phyloP scores from a whole-genome alignment of 2,888 invertebrate genomes.

The Morpho achilles region DNA sequence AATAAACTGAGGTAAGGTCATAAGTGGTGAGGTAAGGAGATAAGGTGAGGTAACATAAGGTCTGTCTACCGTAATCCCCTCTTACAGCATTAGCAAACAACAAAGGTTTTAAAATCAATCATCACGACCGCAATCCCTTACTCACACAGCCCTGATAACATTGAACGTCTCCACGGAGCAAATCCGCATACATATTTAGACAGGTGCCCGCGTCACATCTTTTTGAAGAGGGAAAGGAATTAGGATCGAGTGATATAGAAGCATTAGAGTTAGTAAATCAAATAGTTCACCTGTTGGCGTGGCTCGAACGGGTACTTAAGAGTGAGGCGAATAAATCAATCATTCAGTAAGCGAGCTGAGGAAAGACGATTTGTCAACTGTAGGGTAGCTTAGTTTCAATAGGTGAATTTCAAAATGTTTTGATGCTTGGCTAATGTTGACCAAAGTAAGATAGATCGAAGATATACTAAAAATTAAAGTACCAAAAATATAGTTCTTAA shows the following conservation, averaged over 20 bases:
- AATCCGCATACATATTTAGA: constrained; percentile 35
- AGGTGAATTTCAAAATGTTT: constrained; percentile 5
- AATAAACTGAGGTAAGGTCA: too few relatives aligned
- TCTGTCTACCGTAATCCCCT: constrained; percentile 5
- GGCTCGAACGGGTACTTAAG: constrained; percentile 37
- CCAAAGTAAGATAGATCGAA: not conserved
- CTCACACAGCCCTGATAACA: constrained; percentile 30
- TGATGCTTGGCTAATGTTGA: not conserved
- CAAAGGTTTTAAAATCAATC: constrained; percentile 50
- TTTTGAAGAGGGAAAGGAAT: constrained; percentile 67
- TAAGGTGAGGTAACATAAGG: too few relatives aligned
- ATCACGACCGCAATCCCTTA: constrained; percentile 44
- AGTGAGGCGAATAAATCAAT: constrained; percentile 64
- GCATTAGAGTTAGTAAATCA: constrained; percentile 73
- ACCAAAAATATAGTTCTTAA: too few relatives aligned
- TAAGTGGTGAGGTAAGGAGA: too few relatives aligned
- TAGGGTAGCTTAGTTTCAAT: constrained; percentile 6
- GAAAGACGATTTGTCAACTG: constrained; percentile 60
- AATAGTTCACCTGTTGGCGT: constrained; percentile 68
- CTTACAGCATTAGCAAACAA: constrained; percentile 10
- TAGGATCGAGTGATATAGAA: constrained; percentile 58
- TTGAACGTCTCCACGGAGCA: constrained; percentile 47
- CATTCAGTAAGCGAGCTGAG: constrained; percentile 61
- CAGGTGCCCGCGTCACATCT: constrained; percentile 56
- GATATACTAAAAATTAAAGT: too few relatives aligned